Conservation (phyloP, 2,797 vertebrate species). For the Acanthurus leucopareius region DNA sequence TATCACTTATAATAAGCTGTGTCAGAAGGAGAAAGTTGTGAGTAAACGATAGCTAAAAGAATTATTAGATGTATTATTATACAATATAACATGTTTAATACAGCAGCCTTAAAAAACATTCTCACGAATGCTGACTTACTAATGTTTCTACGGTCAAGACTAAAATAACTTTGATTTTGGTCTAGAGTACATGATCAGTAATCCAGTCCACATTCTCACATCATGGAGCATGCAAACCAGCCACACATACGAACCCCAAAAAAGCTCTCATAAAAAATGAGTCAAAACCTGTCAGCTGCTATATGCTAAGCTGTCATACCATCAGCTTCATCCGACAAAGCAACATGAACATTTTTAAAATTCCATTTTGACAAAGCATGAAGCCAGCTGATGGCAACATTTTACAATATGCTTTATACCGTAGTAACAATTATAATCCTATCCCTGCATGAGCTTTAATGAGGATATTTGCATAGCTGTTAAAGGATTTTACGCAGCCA, state of each 20-base stretch:
- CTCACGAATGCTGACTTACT: not conserved
- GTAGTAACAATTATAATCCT: conserved; percentile 47
- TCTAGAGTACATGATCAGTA: conserved; percentile 53
- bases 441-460: conserved; percentile 47
- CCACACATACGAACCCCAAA: conserved; percentile 1
- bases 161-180: conserved; percentile 26
- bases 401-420: conserved; percentile 41
- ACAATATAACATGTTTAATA: not conserved
- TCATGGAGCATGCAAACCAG: conserved; percentile 26
- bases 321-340: conserved; percentile 18
- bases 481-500: conserved; percentile 40
- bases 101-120: conserved; percentile 9
- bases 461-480: conserved; percentile 53
- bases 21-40: not conserved
- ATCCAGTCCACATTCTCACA: conserved; percentile 38
- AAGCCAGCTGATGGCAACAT: conserved; percentile 32
- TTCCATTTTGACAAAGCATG: conserved; percentile 15
- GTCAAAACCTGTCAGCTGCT: conserved; percentile 29
- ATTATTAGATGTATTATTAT: not conserved
- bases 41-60: not conserved
- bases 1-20: not conserved
- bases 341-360: not conserved
- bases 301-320: conserved; percentile 25
- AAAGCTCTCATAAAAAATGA: conserved; percentile 35
- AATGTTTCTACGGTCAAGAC: conserved; percentile 15